These are phyloP conservation scores for Onychomys leucogaster DNA, from an alignment of 2,797 vertebrate species.

Conservation along the genomic window DNA sequence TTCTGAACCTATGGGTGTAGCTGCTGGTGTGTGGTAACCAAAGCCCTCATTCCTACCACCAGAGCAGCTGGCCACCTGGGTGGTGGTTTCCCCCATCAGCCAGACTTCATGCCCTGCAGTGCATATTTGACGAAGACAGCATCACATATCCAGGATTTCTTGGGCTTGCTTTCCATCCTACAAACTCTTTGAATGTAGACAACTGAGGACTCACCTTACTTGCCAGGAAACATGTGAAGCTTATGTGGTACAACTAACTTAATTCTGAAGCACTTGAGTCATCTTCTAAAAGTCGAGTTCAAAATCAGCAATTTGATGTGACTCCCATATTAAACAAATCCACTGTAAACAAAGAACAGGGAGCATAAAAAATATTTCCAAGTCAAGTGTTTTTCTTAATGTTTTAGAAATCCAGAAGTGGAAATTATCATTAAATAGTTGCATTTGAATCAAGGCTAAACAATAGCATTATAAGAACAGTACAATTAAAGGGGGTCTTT, in stretches of 20 bases:
- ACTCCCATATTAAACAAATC: background rate
- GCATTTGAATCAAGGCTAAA: background rate
- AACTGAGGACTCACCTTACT: slow-evolving; percentile 16
- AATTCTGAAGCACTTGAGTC: background rate
- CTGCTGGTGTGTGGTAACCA: background rate
- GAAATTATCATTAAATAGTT: background rate
- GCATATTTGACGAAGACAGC: background rate
- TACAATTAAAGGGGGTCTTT: background rate
- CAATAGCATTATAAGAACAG: background rate
- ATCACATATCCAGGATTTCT: background rate
- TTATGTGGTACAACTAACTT: background rate
- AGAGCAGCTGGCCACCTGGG: background rate
- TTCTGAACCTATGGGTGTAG: background rate
- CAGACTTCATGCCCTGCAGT: background rate
- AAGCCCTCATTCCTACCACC: background rate
- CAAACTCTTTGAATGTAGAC: background rate
- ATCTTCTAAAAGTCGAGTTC: slow-evolving; percentile 9
- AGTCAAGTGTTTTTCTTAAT: background rate
- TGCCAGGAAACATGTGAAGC: background rate
- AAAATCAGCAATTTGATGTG: slow-evolving; percentile 26
- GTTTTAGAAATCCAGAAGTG: slow-evolving; percentile 22
- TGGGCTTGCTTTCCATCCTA: background rate
- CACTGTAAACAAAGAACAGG: background rate
- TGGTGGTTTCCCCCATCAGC: background rate
- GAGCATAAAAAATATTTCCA: background rate